phyloP scores from a whole-genome alignment of 2,113 vertebrate genomes.

The Zosterops hypoxanthus region DNA sequence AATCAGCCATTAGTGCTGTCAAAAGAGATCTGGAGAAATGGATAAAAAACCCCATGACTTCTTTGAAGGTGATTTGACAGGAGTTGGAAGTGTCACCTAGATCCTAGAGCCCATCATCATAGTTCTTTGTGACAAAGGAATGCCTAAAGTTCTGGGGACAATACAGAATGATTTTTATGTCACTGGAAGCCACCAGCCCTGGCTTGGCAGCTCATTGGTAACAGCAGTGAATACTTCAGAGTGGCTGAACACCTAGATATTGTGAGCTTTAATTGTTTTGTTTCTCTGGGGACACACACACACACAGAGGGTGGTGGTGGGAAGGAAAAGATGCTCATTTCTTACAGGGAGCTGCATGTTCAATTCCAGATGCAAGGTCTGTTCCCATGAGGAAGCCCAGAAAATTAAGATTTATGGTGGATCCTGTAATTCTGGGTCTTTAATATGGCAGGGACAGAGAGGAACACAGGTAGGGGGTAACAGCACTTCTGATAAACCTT shows the following conservation, averaged over 20 bases:
- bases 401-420: constrained; percentile 3
- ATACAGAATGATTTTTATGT: neutral
- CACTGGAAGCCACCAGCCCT: neutral
- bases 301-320: rapidly evolving
- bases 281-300: neutral
- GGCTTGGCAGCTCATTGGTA: neutral
- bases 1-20: neutral
- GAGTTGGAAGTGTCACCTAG: neutral
- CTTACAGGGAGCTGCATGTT: neutral
- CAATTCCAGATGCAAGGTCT: neutral
- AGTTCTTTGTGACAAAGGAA: neutral
- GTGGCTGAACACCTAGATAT: neutral
- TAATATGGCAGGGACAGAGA: neutral
- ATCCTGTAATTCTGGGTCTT: neutral
- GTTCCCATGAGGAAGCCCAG: neutral
- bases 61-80: neutral
- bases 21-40: neutral
- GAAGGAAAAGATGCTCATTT: neutral
- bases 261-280: neutral
- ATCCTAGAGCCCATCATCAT: neutral
- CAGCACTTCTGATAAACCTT: neutral
- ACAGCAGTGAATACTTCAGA: neutral
- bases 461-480: neutral
- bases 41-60: neutral
- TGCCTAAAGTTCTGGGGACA: neutral